Evolutionary conservation across 2,888 invertebrate species (phyloP).

Genomic region (Monopis laevigella): DNA sequence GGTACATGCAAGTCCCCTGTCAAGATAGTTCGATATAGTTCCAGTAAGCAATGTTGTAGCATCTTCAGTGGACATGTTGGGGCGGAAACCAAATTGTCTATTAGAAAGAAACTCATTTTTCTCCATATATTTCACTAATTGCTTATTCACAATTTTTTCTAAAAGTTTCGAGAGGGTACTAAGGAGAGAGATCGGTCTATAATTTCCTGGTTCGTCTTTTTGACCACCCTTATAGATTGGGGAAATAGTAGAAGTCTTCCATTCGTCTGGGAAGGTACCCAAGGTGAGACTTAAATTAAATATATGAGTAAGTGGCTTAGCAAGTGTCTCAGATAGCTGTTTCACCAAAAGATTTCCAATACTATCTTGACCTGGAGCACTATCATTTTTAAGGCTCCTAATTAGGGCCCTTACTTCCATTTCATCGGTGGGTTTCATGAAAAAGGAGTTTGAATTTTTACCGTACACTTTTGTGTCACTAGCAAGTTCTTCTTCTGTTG

Average conservation of each 20-base stretch:
- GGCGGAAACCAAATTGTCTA: conserved; percentile 16
- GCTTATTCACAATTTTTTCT: conserved; percentile 11
- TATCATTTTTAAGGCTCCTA: conserved; percentile 8
- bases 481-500: neutral
- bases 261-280: conserved; percentile 17
- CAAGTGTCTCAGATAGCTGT: conserved; percentile 9
- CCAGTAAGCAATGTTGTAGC: no score
- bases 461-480: neutral
- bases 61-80: no score
- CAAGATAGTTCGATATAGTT: no score
- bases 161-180: no score
- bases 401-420: conserved; percentile 14
- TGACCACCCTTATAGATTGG: conserved; percentile 17
- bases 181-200: conserved; percentile 17
- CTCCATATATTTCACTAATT: conserved; percentile 13
- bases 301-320: conserved; percentile 15
- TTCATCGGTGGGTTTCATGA: conserved; percentile 16
- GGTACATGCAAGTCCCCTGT: no score
- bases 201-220: conserved; percentile 13
- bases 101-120: conserved; percentile 1
- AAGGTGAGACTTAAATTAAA: conserved; percentile 16
- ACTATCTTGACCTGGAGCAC: conserved; percentile 16
- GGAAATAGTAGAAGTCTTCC: conserved; percentile 16
- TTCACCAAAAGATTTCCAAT: conserved; percentile 16
- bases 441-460: conserved; percentile 13